These are phyloP conservation scores for Muscidifurax raptorellus DNA, from an alignment of 1,140 invertebrate species.

Conservation along the genomic window DNA sequence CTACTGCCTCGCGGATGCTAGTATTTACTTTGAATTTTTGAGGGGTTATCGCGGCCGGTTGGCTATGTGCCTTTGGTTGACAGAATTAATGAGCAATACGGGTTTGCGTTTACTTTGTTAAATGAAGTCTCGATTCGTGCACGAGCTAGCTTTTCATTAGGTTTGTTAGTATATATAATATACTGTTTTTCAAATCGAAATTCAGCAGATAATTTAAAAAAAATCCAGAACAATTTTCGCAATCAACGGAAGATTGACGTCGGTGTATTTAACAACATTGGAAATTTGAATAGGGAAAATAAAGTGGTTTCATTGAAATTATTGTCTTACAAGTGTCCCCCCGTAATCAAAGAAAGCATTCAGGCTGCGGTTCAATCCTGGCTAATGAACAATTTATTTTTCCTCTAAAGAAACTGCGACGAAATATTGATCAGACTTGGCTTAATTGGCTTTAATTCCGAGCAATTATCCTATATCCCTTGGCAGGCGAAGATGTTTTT, in stretches of 20 bases:
- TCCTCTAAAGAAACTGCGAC: slow-evolving; percentile 51
- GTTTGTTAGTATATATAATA: too few relatives aligned
- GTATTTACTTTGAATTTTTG: slow-evolving; percentile 33
- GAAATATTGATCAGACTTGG: slow-evolving; percentile 51
- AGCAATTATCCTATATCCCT: slow-evolving; percentile 52
- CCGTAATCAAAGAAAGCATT: slow-evolving; percentile 50
- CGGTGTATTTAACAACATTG: background rate
- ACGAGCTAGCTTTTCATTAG: background rate
- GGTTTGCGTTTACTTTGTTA: background rate
- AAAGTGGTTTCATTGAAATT: slow-evolving; percentile 6
- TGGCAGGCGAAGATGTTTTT: slow-evolving; percentile 47
- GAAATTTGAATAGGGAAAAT: slow-evolving; percentile 9
- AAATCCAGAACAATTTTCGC: background rate
- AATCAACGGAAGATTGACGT: background rate
- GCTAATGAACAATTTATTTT: slow-evolving; percentile 54
- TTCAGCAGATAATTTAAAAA: too few relatives aligned
- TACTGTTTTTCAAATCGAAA: too few relatives aligned
- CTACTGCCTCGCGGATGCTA: background rate
- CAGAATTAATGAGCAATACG: background rate
- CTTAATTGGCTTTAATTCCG: slow-evolving; percentile 54
- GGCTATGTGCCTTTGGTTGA: background rate
- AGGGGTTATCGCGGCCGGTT: background rate
- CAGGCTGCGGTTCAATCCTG: slow-evolving; percentile 44
- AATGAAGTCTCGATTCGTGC: background rate
- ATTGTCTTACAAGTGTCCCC: background rate